Evolutionary conservation across 2,888 invertebrate species (phyloP).

Genomic region (Halictus quadricinctus): DNA sequence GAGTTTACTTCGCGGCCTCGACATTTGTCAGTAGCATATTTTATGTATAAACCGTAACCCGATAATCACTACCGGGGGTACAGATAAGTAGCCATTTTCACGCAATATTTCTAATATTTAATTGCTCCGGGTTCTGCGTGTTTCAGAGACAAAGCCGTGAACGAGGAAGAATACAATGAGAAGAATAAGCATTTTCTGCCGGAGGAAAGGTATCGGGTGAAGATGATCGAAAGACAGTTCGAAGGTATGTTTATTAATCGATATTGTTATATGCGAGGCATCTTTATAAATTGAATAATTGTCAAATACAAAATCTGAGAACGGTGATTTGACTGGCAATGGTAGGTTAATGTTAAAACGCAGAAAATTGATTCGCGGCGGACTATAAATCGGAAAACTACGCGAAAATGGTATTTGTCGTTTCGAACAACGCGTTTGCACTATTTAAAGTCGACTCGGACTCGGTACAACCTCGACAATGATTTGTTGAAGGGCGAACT

Average conservation of each 20-base stretch:
- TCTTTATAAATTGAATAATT: too few relatives aligned
- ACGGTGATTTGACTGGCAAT: too few relatives aligned
- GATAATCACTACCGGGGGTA: neutral
- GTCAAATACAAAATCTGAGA: too few relatives aligned
- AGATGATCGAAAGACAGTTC: slow-evolving; percentile 54
- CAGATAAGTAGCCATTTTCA: neutral
- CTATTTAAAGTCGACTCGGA: neutral
- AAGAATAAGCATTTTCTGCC: slow-evolving; percentile 70
- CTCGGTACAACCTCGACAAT: slow-evolving; percentile 7
- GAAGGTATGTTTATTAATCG: slow-evolving; percentile 29
- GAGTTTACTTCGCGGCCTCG: slow-evolving; percentile 18
- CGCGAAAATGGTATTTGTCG: neutral
- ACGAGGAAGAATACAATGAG: slow-evolving; percentile 73
- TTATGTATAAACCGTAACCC: slow-evolving; percentile 7
- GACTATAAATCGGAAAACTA: neutral
- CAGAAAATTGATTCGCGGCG: neutral
- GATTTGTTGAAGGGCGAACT: slow-evolving; percentile 15
- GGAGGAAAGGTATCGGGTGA: slow-evolving; percentile 60
- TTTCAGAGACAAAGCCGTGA: slow-evolving; percentile 74
- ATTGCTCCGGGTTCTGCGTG: neutral
- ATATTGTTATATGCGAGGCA: neutral
- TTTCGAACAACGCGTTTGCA: neutral
- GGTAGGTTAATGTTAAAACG: neutral
- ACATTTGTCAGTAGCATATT: slow-evolving; percentile 29
- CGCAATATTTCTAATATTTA: neutral